Evolutionary conservation across 1,140 invertebrate species (phyloP).

Genomic region (Bombus sylvicola): DNA sequence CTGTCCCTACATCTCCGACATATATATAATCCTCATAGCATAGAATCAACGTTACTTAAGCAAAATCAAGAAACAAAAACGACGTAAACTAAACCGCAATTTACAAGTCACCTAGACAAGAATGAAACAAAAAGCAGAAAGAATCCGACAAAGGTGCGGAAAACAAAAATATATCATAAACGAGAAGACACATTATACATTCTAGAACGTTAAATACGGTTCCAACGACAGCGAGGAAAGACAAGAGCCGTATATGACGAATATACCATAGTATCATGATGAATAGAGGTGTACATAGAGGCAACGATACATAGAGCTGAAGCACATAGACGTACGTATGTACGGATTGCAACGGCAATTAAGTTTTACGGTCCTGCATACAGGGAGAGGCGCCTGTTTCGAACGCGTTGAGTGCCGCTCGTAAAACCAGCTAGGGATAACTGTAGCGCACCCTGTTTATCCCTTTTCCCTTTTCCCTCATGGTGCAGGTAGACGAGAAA

Average conservation of each 20-base stretch:
- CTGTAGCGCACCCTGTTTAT: constrained; percentile 61
- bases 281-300: constrained; percentile 48
- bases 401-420: constrained; percentile 69
- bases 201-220: constrained; percentile 12
- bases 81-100: too few species aligned
- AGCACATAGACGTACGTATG: constrained; percentile 33
- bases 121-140: too few species aligned
- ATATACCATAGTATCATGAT: constrained; percentile 21
- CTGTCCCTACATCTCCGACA: too few species aligned
- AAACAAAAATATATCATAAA: neutral
- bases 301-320: constrained; percentile 28
- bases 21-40: too few species aligned
- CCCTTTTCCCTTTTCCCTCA: constrained; percentile 60
- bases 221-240: neutral
- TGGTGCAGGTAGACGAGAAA: constrained; percentile 26
- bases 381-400: constrained; percentile 66
- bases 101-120: too few species aligned
- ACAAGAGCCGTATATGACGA: constrained; percentile 21
- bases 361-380: constrained; percentile 80
- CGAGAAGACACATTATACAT: too few species aligned
- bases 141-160: neutral
- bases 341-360: constrained; percentile 80
- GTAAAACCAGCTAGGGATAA: constrained; percentile 65
- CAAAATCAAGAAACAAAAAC: too few species aligned
- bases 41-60: too few species aligned